A percentile compares a stretch with the other conserved stretches of the same genome.
Evolutionary conservation across 2,113 vertebrate genomes (phyloP).

Genomic region (Recurvirostra avosetta): DNA sequence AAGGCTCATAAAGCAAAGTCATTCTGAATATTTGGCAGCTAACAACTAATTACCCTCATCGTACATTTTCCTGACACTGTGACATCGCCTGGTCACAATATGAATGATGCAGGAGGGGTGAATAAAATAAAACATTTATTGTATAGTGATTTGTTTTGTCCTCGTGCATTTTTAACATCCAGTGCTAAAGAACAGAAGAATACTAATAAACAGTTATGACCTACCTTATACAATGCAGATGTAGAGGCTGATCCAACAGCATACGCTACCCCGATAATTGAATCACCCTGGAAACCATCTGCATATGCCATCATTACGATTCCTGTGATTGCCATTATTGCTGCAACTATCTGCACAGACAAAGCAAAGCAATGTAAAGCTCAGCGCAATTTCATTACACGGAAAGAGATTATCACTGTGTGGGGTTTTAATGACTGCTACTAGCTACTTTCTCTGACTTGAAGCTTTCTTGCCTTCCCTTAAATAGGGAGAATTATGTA

Average conservation of each 20-base stretch:
- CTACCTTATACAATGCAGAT: slow-evolving; percentile 94
- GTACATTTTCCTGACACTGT: not conserved
- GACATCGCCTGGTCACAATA: not conserved
- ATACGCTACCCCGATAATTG: slow-evolving; percentile 93
- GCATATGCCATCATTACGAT: slow-evolving; percentile 99
- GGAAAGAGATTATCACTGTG: not conserved
- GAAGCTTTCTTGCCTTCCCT: not conserved
- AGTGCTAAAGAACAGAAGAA: fast-evolving
- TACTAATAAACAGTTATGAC: not conserved
- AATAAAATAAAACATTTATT: not conserved
- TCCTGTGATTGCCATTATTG: slow-evolving; percentile 98
- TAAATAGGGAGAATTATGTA: not conserved
- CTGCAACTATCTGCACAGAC: slow-evolving; percentile 90
- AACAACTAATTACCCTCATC: not conserved
- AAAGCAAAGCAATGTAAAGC: slow-evolving; percentile 27
- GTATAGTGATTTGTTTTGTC: not conserved
- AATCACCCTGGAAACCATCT: slow-evolving; percentile 95
- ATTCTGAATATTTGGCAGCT: not conserved
- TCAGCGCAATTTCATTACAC: not conserved
- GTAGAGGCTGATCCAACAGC: slow-evolving; percentile 97
- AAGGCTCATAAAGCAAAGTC: not conserved
- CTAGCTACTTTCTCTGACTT: not conserved
- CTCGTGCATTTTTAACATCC: not conserved
- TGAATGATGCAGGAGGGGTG: not conserved
- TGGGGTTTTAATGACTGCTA: not conserved